Conservation (phyloP, 2,113 vertebrate species). For the Cranoglanis bouderius region DNA sequence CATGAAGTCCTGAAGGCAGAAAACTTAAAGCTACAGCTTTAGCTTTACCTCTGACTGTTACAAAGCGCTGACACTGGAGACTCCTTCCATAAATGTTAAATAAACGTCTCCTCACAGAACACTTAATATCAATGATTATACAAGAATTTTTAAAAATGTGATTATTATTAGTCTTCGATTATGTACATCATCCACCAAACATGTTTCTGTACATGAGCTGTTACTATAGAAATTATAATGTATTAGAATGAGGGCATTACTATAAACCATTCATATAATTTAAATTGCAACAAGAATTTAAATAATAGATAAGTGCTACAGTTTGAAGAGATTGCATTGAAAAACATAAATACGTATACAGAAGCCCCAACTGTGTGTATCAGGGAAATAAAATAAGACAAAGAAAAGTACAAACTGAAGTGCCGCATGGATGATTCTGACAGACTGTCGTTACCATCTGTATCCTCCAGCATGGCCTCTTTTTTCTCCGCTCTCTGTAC, state of each 20-base stretch:
- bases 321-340: background rate
- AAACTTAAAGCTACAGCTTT: background rate
- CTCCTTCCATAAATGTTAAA: background rate
- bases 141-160: background rate
- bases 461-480: constrained; percentile 31
- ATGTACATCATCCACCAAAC: background rate
- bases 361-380: background rate
- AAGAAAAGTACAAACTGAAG: constrained; percentile 43
- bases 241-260: background rate
- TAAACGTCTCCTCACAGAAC: background rate
- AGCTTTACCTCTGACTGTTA: background rate
- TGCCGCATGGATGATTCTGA: constrained; percentile 46
- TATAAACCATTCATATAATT: background rate
- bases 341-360: background rate
- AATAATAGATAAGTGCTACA: background rate
- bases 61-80: background rate
- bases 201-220: background rate
- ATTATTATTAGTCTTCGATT: background rate
- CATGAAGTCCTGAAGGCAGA: background rate
- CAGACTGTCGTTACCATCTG: constrained; percentile 53
- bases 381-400: constrained; percentile 7
- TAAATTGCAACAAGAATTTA: background rate
- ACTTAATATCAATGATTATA: background rate
- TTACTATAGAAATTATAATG: background rate
- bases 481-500: constrained; percentile 55